Conservation (phyloP, 92 coral and sea anemone genomes). For the Parazoanthus darwini region DNA sequence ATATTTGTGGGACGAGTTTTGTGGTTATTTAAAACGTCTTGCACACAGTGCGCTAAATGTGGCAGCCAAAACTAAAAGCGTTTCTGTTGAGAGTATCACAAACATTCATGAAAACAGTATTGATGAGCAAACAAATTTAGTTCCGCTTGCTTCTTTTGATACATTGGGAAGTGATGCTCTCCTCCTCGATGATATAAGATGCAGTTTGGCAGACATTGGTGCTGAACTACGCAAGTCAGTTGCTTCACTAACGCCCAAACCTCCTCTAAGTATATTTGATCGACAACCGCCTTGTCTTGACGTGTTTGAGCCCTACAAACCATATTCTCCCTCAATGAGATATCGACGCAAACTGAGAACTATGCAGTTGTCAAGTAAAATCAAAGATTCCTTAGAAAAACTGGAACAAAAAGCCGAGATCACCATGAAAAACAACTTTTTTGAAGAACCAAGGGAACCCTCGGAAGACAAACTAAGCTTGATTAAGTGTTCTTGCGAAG, state of each 20-base stretch:
- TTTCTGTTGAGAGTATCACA: not conserved
- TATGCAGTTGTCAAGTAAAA: not conserved
- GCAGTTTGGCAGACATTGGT: conserved; percentile 9
- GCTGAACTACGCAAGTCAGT: conserved; percentile 3
- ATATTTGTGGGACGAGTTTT: not conserved
- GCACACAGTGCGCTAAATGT: not conserved
- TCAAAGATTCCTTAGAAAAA: not conserved
- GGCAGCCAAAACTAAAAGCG: not conserved
- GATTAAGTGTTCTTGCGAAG: conserved; percentile 25
- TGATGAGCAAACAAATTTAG: not conserved
- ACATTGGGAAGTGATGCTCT: not conserved
- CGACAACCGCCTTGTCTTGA: not conserved
- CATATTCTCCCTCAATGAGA: not conserved
- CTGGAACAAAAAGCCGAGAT: not conserved
- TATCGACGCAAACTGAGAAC: not conserved
- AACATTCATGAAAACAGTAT: not conserved
- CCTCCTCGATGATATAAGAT: not conserved
- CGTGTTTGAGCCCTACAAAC: not conserved
- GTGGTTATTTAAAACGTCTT: not conserved
- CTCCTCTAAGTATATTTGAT: conserved; percentile 5
- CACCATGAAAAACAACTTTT: not conserved
- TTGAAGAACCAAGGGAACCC: not conserved
- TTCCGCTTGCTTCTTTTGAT: conserved; percentile 3
- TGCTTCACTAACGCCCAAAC: not conserved
- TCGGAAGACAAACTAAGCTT: not conserved